Evolutionary conservation across 35 echinoderm and acorn worm genomes (phyloP).

Genomic region (Lytechinus pictus): DNA sequence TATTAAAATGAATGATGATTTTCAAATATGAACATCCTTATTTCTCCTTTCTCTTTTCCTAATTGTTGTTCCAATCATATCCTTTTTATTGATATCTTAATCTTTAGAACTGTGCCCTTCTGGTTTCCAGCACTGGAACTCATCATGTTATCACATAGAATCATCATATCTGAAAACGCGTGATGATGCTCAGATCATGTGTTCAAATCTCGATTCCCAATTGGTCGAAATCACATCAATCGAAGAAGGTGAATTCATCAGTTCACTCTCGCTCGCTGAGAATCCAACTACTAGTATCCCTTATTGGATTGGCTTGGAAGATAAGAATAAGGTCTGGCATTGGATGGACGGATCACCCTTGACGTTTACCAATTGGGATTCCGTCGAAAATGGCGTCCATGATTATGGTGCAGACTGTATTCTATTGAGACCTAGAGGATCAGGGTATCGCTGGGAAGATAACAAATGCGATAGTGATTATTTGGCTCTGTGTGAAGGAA

Average conservation of each 20-base stretch:
- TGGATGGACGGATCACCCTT: not conserved
- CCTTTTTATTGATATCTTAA: too few relatives aligned
- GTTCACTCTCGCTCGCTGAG: not conserved
- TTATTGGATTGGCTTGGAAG: not conserved
- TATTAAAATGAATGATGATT: too few relatives aligned
- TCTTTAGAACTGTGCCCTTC: not conserved
- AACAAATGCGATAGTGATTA: not conserved
- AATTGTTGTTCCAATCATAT: too few relatives aligned
- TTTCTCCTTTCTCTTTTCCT: too few relatives aligned
- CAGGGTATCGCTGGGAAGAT: not conserved
- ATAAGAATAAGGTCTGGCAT: not conserved
- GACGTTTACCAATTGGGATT: not conserved
- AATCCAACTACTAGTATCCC: not conserved
- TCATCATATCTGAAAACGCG: not conserved
- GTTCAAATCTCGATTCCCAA: not conserved
- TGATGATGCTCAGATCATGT: not conserved
- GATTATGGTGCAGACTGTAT: not conserved
- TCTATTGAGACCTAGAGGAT: not conserved
- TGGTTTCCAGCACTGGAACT: not conserved
- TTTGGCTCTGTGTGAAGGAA: not conserved
- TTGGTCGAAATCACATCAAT: not conserved
- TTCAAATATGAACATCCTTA: too few relatives aligned
- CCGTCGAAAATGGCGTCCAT: not conserved
- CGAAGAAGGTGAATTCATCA: not conserved
- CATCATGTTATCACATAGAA: not conserved